Evolutionary conservation across 1,140 invertebrate species (phyloP).

Genomic region (Bombus confusus): DNA sequence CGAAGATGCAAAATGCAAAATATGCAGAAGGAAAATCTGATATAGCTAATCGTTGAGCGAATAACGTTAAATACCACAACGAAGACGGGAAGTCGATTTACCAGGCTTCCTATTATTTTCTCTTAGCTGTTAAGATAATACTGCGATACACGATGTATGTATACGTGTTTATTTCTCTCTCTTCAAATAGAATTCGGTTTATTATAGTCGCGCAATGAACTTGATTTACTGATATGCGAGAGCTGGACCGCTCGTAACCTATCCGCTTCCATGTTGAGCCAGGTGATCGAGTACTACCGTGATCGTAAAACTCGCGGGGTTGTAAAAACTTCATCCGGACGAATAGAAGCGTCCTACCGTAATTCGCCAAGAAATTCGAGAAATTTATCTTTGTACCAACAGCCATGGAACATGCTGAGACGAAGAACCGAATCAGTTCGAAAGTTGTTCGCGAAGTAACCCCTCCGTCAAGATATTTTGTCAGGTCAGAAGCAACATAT

Average conservation of each 20-base stretch:
- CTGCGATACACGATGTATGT: too few relatives aligned
- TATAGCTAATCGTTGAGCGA: too few relatives aligned
- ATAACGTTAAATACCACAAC: too few relatives aligned
- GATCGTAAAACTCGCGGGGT: constrained; percentile 44
- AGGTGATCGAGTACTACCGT: constrained; percentile 9
- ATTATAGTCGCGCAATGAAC: not conserved
- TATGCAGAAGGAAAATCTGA: not conserved
- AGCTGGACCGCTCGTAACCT: not conserved
- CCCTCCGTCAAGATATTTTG: constrained; percentile 40
- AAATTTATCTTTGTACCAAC: constrained; percentile 41
- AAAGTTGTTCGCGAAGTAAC: constrained; percentile 39
- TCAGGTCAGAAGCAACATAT: constrained; percentile 7
- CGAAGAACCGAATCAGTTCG: constrained; percentile 1
- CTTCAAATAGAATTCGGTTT: not conserved
- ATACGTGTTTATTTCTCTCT: not conserved
- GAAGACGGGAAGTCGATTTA: too few relatives aligned
- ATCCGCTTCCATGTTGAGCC: constrained; percentile 11
- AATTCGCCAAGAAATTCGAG: constrained; percentile 24
- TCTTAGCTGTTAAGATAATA: too few relatives aligned
- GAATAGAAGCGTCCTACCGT: constrained; percentile 1
- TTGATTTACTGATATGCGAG: not conserved
- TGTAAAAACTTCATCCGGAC: constrained; percentile 42
- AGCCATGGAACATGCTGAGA: not conserved
- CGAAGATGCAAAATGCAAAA: not conserved
- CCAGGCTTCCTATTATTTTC: too few relatives aligned